Base-by-base conservation (phyloP, 2,113 vertebrate genomes). In the Hippocampus guttulatus region DNA sequence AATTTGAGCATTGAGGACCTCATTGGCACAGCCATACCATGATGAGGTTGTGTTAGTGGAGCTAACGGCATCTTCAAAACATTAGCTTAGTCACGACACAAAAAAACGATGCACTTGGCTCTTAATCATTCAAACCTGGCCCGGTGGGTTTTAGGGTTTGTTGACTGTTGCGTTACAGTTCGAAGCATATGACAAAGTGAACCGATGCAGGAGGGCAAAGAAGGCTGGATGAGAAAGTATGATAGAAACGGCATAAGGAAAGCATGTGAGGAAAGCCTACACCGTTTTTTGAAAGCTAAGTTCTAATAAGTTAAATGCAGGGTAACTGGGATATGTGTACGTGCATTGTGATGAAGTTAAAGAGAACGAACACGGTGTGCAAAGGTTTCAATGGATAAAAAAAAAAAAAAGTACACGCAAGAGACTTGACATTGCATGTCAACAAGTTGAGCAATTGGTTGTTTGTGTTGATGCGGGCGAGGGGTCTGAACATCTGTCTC, bases 401-500 rank as follows among this genome's bases (percentile, higher is more conserved):
- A 43, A 43, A 43, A 43, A 45, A 33, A 33, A 33, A 33, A 33
- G 30, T 33, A 5, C 30, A 33, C 30, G 14, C 3, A 49, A 64
- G 58, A 52, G 57, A 60, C 75, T 71, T 65, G 18, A 15, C 2
- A 61, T 67, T 78, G 55, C 25, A 25, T 30, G 75, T 74, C 49
- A 57, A 68, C 66, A 67, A 33, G 16, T 27, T 45, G n/a, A 45
- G 33, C 68, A 58, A 60, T 25, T 9, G 6, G n/a, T 65, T 64
- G 68, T 77, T 64, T 67, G 58, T 51, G 72, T 55, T 70, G 33
- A 67, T 20, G 55, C 18, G 23, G 25, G 21, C 60, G 7, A 33
- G 27, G 20, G 64, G 3, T 12, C 68, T 18, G 9, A 76, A 73
- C 77, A 70, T 80, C 77, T 80, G 79, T 68, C 67, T 71, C 47